Conservation (phyloP, 2,113 vertebrate species). For the Gambusia holbrooki region DNA sequence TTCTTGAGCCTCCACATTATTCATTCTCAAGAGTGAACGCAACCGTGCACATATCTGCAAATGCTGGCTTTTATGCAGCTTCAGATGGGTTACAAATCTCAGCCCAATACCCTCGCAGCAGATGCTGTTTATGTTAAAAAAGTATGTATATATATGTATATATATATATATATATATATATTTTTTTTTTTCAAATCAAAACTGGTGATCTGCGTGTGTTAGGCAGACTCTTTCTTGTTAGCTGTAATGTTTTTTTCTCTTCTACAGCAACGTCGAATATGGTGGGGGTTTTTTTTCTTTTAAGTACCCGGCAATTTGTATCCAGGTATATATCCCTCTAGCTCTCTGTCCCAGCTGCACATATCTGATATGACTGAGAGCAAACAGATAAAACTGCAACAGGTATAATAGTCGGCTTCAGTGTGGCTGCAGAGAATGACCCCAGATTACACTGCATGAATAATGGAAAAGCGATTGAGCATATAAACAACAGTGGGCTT, state of each 20-base stretch:
- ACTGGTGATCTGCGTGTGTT: conserved; percentile 29
- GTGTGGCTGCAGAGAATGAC: conserved; percentile 8
- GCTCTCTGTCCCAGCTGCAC: conserved; percentile 9
- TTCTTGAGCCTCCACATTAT: conserved; percentile 27
- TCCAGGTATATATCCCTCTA: conserved; percentile 44
- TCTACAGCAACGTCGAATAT: conserved; percentile 21
- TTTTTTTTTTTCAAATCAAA: conserved; percentile 26
- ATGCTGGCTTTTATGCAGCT: background rate
- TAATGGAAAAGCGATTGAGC: conserved; percentile 6
- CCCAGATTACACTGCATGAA: conserved; percentile 20
- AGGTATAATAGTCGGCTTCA: conserved; percentile 36
- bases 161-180: conserved; percentile 32
- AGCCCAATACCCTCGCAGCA: conserved; percentile 19
- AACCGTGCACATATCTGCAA: conserved; percentile 9
- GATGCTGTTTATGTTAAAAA: conserved; percentile 27
- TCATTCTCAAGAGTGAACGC: conserved; percentile 25
- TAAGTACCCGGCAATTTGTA: conserved; percentile 1
- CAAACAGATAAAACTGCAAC: conserved; percentile 37
- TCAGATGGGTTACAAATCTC: conserved; percentile 27
- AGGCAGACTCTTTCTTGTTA: conserved; percentile 9
- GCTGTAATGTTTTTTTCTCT: conserved; percentile 4
- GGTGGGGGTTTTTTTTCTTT: background rate
- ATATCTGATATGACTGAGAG: conserved; percentile 49
- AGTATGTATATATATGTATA: conserved; percentile 10
- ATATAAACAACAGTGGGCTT: conserved; percentile 2